A percentile compares a stretch with the other conserved stretches of the same genome.
Conservation (phyloP, 1,140 invertebrate genomes). For the Metaphire vulgaris region DNA sequence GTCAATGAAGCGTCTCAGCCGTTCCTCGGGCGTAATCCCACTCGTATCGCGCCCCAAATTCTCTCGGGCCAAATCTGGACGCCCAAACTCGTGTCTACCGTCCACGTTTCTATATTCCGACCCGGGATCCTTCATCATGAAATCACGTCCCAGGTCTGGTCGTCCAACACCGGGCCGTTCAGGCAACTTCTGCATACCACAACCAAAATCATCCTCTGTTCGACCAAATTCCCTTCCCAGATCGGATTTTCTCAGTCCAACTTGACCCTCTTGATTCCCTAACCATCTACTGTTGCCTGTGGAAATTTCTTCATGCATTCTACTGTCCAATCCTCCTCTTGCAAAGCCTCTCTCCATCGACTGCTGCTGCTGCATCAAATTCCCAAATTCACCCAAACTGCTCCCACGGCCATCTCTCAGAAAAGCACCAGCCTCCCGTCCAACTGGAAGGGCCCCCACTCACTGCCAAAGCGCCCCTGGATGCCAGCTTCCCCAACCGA, state of each 20-base stretch:
- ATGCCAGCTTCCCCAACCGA: too few relatives aligned
- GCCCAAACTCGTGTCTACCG: too few relatives aligned
- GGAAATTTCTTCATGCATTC: neutral
- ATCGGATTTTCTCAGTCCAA: too few relatives aligned
- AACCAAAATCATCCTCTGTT: neutral
- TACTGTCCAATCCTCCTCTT: neutral
- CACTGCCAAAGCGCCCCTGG: too few relatives aligned
- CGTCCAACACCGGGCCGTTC: neutral
- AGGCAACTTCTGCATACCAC: neutral
- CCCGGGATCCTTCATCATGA: too few relatives aligned
- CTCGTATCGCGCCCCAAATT: too few relatives aligned
- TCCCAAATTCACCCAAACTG: neutral
- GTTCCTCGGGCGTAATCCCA: too few relatives aligned
- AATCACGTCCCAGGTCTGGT: neutral
- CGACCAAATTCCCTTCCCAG: neutral
- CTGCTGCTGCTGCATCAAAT: neutral
- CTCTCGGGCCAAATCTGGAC: too few relatives aligned
- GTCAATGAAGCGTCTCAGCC: too few relatives aligned
- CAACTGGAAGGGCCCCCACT: too few relatives aligned
- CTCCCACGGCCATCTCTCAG: neutral
- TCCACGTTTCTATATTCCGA: too few relatives aligned
- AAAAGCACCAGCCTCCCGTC: too few relatives aligned
- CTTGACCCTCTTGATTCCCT: neutral
- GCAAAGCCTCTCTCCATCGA: neutral
- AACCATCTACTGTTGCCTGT: neutral